Evolutionary conservation across 2,113 vertebrate species (phyloP).

Genomic region (Eira barbara): DNA sequence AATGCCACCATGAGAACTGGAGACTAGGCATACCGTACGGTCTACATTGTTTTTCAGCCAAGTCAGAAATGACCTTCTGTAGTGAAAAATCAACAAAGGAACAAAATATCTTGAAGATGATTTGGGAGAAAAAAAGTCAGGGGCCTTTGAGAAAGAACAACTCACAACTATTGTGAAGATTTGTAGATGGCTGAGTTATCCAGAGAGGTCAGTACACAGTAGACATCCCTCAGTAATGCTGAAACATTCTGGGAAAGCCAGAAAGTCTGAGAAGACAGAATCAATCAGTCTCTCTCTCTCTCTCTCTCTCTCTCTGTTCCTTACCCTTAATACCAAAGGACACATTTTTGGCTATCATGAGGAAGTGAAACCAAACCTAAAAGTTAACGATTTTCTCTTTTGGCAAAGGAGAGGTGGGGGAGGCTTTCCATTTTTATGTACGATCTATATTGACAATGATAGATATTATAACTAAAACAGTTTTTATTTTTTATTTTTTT

Average conservation of each 20-base stretch:
- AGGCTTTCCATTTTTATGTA: background rate
- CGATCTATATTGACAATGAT: background rate
- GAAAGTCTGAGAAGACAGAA: background rate
- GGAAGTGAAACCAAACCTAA: background rate
- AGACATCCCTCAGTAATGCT: no score
- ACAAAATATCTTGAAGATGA: background rate
- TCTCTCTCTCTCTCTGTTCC: background rate
- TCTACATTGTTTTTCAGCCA: background rate
- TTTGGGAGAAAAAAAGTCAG: background rate
- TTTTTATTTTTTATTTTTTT: background rate
- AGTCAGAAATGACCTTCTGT: background rate
- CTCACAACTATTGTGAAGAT: background rate
- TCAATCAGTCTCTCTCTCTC: no score
- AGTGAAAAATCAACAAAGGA: background rate
- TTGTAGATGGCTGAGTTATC: background rate
- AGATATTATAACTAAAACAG: background rate
- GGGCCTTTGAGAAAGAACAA: background rate
- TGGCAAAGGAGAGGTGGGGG: background rate
- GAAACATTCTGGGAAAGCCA: background rate
- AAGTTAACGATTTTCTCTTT: background rate
- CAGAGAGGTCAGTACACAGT: accelerated
- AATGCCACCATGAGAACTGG: background rate
- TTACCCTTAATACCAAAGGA: background rate
- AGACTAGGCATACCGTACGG: accelerated
- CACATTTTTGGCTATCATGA: background rate